These are phyloP conservation scores for Drosophila willistoni DNA, from an alignment of 1,140 invertebrate genomes.

Conservation along the genomic window DNA sequence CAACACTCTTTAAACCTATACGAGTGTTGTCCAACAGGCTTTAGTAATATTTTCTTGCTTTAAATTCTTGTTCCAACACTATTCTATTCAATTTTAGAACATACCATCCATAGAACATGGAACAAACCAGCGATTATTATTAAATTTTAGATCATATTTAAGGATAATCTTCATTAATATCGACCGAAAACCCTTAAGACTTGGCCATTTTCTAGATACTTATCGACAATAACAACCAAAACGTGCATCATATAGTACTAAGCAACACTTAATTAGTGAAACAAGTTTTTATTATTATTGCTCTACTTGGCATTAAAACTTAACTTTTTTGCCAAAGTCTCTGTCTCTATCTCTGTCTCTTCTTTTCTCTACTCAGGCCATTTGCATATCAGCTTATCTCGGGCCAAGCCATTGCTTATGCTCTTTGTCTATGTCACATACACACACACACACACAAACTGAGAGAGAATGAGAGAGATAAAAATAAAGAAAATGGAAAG, in stretches of 20 bases:
- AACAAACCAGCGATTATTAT: no score
- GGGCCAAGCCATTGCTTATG: conserved; percentile 49
- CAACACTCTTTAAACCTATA: no score
- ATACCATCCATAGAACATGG: no score
- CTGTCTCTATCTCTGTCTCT: conserved; percentile 30
- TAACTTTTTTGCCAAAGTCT: neutral
- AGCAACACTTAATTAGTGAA: conserved; percentile 6
- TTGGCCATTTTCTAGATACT: neutral
- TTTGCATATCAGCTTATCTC: conserved; percentile 58
- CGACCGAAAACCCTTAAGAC: neutral
- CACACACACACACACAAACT: conserved; percentile 21
- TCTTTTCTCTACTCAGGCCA: conserved; percentile 28
- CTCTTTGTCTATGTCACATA: conserved; percentile 49
- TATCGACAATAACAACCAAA: neutral
- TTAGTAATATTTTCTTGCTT: no score
- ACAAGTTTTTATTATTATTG: conserved; percentile 2
- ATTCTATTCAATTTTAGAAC: no score
- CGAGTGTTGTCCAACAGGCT: no score
- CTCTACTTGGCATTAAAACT: conserved; percentile 7
- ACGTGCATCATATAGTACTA: neutral
- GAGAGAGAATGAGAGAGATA: neutral
- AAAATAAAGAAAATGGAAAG: conserved; percentile 6
- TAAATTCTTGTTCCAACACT: no score
- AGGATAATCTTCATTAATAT: no score
- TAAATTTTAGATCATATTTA: no score